Percentiles rank a stretch among this genome's conserved stretches.
Conservation (phyloP, 2,888 invertebrate genomes). For the Scaptomyza reducta region DNA sequence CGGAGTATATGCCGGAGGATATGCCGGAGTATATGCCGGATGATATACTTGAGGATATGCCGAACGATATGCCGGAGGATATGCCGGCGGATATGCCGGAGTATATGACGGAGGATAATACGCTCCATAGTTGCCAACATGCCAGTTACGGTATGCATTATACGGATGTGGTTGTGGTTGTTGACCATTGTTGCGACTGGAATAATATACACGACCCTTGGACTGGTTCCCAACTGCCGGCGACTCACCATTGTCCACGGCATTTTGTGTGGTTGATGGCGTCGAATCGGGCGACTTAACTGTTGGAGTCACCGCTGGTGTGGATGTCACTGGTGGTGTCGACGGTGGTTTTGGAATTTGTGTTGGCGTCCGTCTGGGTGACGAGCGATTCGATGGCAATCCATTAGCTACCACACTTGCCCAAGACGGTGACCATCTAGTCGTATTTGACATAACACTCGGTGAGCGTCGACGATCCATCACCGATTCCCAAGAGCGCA, state of each 20-base stretch:
- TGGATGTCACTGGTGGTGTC: not conserved
- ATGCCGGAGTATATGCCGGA: not conserved
- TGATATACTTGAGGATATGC: not conserved
- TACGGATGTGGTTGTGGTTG: not conserved
- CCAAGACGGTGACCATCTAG: slow-evolving; percentile 17
- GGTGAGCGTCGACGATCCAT: not conserved
- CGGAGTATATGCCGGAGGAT: too few species aligned
- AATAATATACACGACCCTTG: too few species aligned
- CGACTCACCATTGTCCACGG: not conserved
- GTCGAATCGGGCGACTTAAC: too few species aligned
- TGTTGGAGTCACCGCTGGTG: not conserved
- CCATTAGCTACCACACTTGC: slow-evolving; percentile 41
- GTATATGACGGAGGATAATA: not conserved
- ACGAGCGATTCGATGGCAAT: not conserved
- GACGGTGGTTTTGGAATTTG: not conserved
- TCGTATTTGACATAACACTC: not conserved
- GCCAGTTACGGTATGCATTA: not conserved
- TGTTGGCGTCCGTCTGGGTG: not conserved
- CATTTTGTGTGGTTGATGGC: accelerated
- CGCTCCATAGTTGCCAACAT: not conserved
- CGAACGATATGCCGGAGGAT: not conserved
- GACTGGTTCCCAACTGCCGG: too few species aligned
- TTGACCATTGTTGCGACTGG: too few species aligned
- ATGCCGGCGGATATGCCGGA: not conserved
- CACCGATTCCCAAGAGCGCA: not conserved